Percentiles rank a stretch among this genome's conserved stretches.
Conservation (phyloP, 1,140 invertebrate species). For the Ephestia elutella region DNA sequence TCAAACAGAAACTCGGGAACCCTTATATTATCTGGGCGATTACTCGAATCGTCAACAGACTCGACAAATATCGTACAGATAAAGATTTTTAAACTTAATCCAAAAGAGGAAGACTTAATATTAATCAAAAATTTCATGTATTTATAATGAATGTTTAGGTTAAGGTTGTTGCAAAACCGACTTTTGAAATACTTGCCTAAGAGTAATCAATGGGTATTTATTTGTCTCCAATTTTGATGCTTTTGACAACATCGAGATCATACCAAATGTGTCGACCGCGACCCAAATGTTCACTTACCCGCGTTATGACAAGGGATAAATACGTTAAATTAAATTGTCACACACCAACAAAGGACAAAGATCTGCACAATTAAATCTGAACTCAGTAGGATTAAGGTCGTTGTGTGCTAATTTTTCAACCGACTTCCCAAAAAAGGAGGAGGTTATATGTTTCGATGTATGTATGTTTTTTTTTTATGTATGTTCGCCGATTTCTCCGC, state of each 20-base stretch:
- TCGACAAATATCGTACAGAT: neutral
- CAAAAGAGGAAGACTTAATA: too few species aligned
- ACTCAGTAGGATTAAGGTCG: neutral
- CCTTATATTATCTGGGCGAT: neutral
- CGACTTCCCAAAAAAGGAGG: too few species aligned
- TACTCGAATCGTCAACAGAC: neutral
- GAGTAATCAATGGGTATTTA: too few species aligned
- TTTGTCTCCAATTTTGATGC: too few species aligned
- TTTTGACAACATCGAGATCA: too few species aligned
- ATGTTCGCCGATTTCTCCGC: too few species aligned
- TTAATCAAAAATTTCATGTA: too few species aligned
- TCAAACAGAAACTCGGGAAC: neutral
- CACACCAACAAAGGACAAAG: neutral
- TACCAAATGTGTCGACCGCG: neutral
- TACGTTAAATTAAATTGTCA: neutral
- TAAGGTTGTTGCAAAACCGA: too few species aligned
- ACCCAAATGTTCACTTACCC: neutral
- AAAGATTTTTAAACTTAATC: neutral
- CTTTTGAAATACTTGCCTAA: too few species aligned
- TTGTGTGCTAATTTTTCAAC: neutral
- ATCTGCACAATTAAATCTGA: neutral
- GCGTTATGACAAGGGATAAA: constrained; percentile 2
- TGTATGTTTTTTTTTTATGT: too few species aligned
- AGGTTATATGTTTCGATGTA: too few species aligned
- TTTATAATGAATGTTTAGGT: too few species aligned